A percentile compares a stretch with the other conserved stretches of the same genome.
Evolutionary conservation across 2,797 vertebrate species (phyloP).

Genomic region (Trematomus bernacchii): DNA sequence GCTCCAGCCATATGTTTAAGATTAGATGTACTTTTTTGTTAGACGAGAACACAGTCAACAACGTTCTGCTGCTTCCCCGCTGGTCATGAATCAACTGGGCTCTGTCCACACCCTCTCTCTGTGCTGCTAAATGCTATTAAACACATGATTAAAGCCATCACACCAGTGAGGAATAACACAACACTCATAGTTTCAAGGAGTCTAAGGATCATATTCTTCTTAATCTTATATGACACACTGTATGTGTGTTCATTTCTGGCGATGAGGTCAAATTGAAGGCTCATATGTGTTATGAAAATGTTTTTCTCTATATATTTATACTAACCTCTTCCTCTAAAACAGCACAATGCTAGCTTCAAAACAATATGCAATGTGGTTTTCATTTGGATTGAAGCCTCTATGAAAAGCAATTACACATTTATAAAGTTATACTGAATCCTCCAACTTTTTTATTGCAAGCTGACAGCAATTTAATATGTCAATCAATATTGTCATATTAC

Average conservation of each 20-base stretch:
- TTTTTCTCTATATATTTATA: neutral
- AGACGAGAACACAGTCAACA: conserved; percentile 78
- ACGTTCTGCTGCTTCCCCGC: conserved; percentile 65
- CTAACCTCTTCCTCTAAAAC: neutral
- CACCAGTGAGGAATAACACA: conserved; percentile 21
- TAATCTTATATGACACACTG: neutral
- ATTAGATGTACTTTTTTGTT: conserved; percentile 83
- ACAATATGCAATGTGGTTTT: neutral
- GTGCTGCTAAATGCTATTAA: conserved; percentile 54
- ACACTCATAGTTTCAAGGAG: conserved; percentile 7
- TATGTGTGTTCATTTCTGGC: neutral
- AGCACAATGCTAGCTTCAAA: neutral
- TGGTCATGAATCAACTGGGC: conserved; percentile 72
- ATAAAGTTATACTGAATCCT: neutral
- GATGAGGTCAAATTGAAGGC: neutral
- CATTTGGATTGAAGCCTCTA: neutral
- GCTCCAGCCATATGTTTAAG: conserved; percentile 79
- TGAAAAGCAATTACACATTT: neutral
- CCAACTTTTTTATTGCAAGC: neutral
- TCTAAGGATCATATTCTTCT: neutral
- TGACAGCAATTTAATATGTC: neutral
- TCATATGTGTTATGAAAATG: neutral
- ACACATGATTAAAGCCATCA: conserved; percentile 42
- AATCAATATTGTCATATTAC: neutral
- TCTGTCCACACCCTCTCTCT: conserved; percentile 56